Base-by-base conservation (phyloP, 2,888 invertebrate genomes). In the Panopea generosa region DNA sequence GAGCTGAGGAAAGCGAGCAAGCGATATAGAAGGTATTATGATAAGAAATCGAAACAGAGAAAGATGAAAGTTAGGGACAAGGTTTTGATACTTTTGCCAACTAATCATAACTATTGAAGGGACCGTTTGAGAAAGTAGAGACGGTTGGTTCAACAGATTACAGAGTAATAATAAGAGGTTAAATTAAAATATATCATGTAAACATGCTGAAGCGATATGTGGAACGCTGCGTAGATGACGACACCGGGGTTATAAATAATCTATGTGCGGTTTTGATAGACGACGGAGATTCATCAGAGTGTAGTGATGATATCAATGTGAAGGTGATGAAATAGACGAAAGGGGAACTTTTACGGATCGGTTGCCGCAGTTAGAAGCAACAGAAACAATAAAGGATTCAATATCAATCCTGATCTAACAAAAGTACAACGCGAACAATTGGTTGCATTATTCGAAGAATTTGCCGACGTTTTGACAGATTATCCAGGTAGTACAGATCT, bases 71-170 rank as follows among this genome's bases (percentile, higher is more conserved):
- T 49, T 16, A 75, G 73, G 11, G 83, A 80, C 11, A 63, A 69
- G 26, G 82, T 76, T 0, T 47, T 84, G 9, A 53, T 86, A 0
- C 56, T 84, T 14, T 29, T 82, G 0, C 80, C 82, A 7, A 83
- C 82, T 0, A 68, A 78, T 29, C 7, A 53, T 1, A 84, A 83
- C 63, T 82, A 18, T 73, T 66, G 69, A 60, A 65, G 26, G 69
- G 74, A 7, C 77, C 77, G 26, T 72, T 56, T 43, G 26, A 26
- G 11, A 53, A 74, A 20, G 33, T 52, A 33, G 59, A 57, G 20
- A 43, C 16, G 9, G 29, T 59, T 9, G 56, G 65, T 47, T 6
- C 45, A 4, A 22, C 52, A 11, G 74, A 77, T 49, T 77, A 77
- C 50, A 52, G 22, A 14, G 45, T 82, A 2, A 33, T 66, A 9